A percentile compares a stretch with the other conserved stretches of the same genome.
Evolutionary conservation across 1,140 invertebrate species (phyloP).

Genomic region (Pogonus chalceus): DNA sequence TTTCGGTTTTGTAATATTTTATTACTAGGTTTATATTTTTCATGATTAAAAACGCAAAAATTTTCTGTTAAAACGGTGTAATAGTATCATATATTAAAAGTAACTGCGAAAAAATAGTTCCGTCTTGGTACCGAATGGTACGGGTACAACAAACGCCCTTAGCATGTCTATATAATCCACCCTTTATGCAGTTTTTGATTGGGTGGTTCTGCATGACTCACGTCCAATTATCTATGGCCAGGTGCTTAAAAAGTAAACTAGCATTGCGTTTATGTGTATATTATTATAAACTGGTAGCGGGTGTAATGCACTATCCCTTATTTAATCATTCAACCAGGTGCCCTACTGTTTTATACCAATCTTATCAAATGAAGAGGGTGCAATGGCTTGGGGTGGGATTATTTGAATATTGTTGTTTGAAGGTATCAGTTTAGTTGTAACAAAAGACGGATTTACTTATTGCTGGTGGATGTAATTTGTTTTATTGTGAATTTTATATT

Average conservation of each 20-base stretch:
- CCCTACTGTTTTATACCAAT: background rate
- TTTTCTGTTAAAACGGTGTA: no score
- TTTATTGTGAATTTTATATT: no score
- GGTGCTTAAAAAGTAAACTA: constrained; percentile 17
- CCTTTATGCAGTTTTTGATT: constrained; percentile 5
- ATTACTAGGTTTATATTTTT: no score
- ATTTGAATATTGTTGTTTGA: background rate
- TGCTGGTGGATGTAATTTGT: no score
- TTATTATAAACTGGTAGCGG: background rate
- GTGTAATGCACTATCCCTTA: background rate
- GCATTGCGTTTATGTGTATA: background rate
- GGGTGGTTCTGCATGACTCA: constrained; percentile 11
- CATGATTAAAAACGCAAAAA: no score
- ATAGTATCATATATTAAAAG: no score
- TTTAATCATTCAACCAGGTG: constrained; percentile 9
- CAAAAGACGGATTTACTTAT: constrained; percentile 2
- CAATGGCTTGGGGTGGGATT: background rate
- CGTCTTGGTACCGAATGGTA: constrained; percentile 12
- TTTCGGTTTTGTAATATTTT: no score
- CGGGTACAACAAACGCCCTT: constrained; percentile 1
- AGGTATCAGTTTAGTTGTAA: background rate
- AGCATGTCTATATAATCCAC: background rate
- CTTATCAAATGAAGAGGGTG: constrained; percentile 3
- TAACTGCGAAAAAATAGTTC: no score
- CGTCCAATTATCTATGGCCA: constrained; percentile 15